Evolutionary conservation across 2,113 vertebrate species (phyloP), one percentile per base, ranked within the genome.

Genomic region (Daphoenositta chrysoptera): DNA sequence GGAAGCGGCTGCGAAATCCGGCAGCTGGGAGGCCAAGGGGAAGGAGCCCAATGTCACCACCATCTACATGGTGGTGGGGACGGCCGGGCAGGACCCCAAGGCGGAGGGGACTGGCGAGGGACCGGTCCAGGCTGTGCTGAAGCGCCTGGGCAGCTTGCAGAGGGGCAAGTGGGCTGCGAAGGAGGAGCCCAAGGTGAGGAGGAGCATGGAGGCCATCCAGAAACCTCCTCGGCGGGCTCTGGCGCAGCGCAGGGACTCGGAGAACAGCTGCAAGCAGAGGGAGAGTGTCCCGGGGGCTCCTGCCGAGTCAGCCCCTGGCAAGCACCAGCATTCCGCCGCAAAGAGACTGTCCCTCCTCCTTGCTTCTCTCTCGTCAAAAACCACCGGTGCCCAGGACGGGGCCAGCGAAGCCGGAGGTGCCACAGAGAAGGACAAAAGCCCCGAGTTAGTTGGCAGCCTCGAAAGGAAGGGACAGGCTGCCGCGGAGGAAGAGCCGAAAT

Each of bases 61-160:
- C 7, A 98, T 99, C 93, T 99, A 99, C 30, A 97, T 99, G 96
- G 98, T 98, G 6, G 98, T 99, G 81, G 99, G 98, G 75, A 98
- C 98, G 2, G 97, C 98, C 0, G 97, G 97, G 40, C 90, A 86
- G 24, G 92, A 95, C 24, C 90, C 94, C 70, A 95, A 47, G 19
- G 86, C 22, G 0, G 87, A 96, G 86, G 96, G 18, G 2, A 26
- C 60, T 7, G 70, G 95, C 0, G 98, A 99, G 54, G 98, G 99
- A 10, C 97, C 98, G 0, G 98, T 99, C 45, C 98, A 98, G 92
- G 98, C 99, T 1, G 96, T 99, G 97, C 97, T 99, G 37, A 98
- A 98, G 61, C 97, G 98, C 31, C 97, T 99, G 24, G 98, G 99
- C 80, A 99, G 99, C 93, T 97, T 99, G 65, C 99, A 99, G 97